These are phyloP conservation scores for Coccyzus lansbergi DNA, from an alignment of 2,797 vertebrate species.

Conservation along the genomic window DNA sequence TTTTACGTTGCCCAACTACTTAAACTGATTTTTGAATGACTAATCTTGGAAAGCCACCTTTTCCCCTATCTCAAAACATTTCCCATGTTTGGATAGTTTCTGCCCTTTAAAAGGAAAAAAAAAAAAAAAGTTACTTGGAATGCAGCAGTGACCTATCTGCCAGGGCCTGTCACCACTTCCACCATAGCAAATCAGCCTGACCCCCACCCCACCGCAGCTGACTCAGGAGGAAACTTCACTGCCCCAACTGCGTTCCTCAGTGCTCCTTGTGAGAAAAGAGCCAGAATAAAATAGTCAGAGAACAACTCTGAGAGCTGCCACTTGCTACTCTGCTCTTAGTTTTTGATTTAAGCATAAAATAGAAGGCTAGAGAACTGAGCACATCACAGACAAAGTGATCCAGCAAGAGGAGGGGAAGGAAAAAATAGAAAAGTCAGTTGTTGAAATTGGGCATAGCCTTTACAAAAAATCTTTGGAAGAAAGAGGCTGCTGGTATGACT, in stretches of 20 bases:
- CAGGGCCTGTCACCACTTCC: slow-evolving; percentile 66
- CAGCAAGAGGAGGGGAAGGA: background rate
- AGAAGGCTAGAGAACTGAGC: background rate
- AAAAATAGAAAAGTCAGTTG: background rate
- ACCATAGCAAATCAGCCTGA: slow-evolving; percentile 44
- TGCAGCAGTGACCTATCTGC: slow-evolving; percentile 7
- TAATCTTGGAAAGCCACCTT: slow-evolving; percentile 46
- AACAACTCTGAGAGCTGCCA: background rate
- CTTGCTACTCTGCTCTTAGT: background rate
- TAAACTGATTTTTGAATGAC: background rate
- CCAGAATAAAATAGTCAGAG: background rate
- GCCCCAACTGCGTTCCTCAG: background rate
- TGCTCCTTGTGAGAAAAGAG: background rate
- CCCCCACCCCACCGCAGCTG: slow-evolving; percentile 42
- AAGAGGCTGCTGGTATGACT: slow-evolving; percentile 48
- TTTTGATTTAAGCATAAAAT: background rate
- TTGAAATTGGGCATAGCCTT: slow-evolving; percentile 33
- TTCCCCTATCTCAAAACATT: slow-evolving; percentile 30
- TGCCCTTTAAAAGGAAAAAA: background rate
- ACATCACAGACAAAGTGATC: background rate
- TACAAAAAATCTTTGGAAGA: slow-evolving; percentile 18
- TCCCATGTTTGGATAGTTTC: slow-evolving; percentile 46
- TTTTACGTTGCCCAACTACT: background rate
- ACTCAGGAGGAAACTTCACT: slow-evolving; percentile 9
- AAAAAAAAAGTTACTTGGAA: background rate